Conservation (phyloP, 1,140 invertebrate genomes). For the Ceratina calcarata region DNA sequence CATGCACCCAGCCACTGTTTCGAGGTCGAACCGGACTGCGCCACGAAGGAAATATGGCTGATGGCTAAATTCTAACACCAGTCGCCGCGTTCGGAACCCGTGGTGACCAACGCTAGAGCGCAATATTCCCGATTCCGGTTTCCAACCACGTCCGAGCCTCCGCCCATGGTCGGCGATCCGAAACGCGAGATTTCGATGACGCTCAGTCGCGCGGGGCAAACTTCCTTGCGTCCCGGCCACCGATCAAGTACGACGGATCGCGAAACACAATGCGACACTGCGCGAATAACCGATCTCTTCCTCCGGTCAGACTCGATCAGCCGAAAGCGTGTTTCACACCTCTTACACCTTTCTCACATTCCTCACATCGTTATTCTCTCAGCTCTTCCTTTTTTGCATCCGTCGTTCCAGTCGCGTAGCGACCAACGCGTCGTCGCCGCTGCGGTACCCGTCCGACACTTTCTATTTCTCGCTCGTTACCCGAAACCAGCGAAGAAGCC, state of each 20-base stretch:
- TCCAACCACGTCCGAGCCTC: not conserved
- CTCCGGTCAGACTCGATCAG: not conserved
- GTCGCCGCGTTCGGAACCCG: too few species aligned
- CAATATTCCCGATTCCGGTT: not conserved
- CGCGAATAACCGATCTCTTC: slow-evolving; percentile 26
- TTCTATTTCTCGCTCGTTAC: not conserved
- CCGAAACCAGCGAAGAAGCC: not conserved
- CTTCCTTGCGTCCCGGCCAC: not conserved
- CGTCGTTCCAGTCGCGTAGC: not conserved
- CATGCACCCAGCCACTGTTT: too few species aligned
- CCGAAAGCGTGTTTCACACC: not conserved
- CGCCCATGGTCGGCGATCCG: slow-evolving; percentile 30
- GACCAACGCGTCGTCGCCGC: too few species aligned
- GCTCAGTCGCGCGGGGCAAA: not conserved
- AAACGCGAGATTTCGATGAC: not conserved
- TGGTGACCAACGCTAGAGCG: not conserved
- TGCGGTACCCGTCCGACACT: slow-evolving; percentile 9
- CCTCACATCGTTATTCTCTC: not conserved
- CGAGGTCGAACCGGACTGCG: too few species aligned
- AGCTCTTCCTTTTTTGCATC: too few species aligned
- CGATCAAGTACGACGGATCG: not conserved
- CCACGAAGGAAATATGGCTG: too few species aligned
- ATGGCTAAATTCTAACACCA: too few species aligned
- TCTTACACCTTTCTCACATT: not conserved
- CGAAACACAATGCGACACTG: slow-evolving; percentile 5